phyloP scores from a whole-genome alignment of 2,797 vertebrate species.

The Brachyrhaphis roseni region DNA sequence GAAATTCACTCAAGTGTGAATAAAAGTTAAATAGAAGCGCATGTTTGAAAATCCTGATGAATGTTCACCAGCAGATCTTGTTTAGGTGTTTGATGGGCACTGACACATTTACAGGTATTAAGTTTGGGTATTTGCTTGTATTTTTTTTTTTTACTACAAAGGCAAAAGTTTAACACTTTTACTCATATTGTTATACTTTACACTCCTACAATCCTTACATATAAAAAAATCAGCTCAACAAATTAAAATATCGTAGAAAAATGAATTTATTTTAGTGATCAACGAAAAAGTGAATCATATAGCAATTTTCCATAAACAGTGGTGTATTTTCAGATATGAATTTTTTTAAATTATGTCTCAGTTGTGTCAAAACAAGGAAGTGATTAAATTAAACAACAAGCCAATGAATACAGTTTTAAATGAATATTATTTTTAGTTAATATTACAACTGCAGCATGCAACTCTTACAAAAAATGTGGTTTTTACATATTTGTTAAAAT shows the following conservation, averaged over 20 bases:
- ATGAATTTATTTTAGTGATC: background rate
- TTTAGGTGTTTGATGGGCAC: background rate
- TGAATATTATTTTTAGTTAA: background rate
- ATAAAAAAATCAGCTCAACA: background rate
- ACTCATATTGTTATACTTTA: background rate
- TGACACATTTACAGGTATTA: background rate
- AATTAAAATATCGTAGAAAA: too few relatives aligned
- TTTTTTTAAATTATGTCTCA: too few relatives aligned
- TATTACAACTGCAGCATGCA: background rate
- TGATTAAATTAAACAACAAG: background rate
- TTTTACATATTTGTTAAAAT: too few relatives aligned
- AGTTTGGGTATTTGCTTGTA: background rate
- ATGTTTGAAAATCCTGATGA: background rate
- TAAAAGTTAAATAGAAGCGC: background rate
- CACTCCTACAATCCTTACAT: background rate
- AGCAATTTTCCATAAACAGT: too few relatives aligned
- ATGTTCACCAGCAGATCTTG: background rate
- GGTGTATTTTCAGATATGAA: too few relatives aligned
- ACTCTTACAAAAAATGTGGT: too few relatives aligned
- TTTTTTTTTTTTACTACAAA: background rate
- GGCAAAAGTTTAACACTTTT: too few relatives aligned
- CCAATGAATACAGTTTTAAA: background rate
- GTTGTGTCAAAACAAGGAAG: background rate
- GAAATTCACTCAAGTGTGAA: conserved; percentile 3
- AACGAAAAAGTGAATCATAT: background rate